A percentile compares a stretch with the other conserved stretches of the same genome.
These are phyloP conservation scores for Nymphicus hollandicus DNA, from an alignment of 2,113 vertebrate species.

Conservation along the genomic window DNA sequence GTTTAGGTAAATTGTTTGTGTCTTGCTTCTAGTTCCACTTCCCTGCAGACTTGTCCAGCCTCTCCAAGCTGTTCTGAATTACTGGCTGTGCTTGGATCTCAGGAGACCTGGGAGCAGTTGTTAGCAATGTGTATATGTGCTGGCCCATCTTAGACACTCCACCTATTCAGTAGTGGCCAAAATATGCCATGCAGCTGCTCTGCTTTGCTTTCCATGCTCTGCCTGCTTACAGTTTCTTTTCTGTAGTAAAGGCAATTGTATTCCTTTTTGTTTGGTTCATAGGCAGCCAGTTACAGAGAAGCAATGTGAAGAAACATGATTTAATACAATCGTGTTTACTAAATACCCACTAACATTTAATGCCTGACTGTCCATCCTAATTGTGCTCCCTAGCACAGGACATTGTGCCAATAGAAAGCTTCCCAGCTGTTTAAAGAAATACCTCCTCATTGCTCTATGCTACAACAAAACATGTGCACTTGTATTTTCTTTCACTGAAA, in stretches of 20 bases:
- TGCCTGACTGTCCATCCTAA: neutral
- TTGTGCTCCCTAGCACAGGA: neutral
- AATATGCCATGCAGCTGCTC: neutral
- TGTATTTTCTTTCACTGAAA: neutral
- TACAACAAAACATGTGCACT: neutral
- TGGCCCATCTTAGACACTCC: neutral
- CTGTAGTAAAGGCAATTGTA: neutral
- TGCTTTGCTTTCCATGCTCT: neutral
- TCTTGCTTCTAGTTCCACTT: neutral
- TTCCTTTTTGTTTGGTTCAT: neutral
- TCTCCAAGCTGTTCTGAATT: neutral
- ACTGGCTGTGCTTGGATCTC: neutral
- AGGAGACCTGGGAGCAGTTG: neutral
- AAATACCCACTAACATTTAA: neutral
- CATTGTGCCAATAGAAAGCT: neutral
- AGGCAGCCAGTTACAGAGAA: neutral
- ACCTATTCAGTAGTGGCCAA: neutral
- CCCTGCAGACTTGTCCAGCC: neutral
- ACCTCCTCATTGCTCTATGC: neutral
- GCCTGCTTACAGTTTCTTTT: neutral
- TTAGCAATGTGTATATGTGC: neutral
- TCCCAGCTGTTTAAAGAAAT: neutral
- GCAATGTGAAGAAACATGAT: neutral
- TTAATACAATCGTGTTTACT: neutral
- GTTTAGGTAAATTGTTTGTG: neutral